phyloP scores from a whole-genome alignment of 1,140 invertebrate species.

The Condylostylus longicornis region DNA sequence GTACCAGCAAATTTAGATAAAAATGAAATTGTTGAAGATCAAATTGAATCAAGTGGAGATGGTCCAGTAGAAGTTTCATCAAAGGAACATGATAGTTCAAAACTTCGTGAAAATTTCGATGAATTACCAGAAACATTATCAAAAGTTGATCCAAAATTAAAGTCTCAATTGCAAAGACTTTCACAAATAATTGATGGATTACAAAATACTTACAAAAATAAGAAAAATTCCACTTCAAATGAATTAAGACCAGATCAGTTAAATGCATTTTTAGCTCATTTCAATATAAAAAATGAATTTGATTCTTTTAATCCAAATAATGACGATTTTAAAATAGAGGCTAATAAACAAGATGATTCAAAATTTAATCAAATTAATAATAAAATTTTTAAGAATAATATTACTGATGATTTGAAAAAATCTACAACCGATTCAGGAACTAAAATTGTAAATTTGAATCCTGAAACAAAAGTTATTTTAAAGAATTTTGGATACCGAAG shows the following conservation, averaged over 20 bases:
- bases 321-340: no score
- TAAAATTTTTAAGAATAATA: constrained; percentile 2
- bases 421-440: no score
- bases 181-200: constrained; percentile 30
- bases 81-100: neutral
- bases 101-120: neutral
- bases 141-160: constrained; percentile 21
- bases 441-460: constrained; percentile 19
- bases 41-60: constrained; percentile 7
- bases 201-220: constrained; percentile 23
- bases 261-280: constrained; percentile 28
- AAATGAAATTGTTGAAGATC: neutral
- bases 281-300: constrained; percentile 26
- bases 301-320: constrained; percentile 16
- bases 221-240: constrained; percentile 11
- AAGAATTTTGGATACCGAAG: constrained; percentile 13
- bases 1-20: no score
- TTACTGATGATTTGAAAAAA: no score
- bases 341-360: neutral
- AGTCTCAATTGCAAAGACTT: constrained; percentile 25
- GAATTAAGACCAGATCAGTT: constrained; percentile 28
- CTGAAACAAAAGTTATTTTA: constrained; percentile 23
- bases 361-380: constrained; percentile 1
- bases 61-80: neutral
- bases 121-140: constrained; percentile 8